Base-by-base conservation (phyloP, 2,113 vertebrate genomes). In the Anguilla japonica region DNA sequence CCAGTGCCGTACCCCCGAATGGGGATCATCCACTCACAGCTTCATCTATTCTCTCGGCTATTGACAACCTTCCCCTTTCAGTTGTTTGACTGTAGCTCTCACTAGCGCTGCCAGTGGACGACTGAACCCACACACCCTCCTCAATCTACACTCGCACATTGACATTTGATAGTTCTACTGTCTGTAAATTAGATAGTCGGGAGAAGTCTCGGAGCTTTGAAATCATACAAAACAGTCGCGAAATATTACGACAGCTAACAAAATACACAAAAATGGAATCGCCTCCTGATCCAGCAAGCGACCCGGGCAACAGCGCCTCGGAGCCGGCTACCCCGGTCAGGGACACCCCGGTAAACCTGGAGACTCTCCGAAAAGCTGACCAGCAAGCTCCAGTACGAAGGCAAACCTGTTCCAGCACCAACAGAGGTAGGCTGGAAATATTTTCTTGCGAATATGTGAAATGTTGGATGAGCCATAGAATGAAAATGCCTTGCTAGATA, bases 251-350 rank as follows among this genome's bases (percentile, higher is more conserved):
- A 75, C 53, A 80, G 26, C 83, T 50, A 85, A 71, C 53, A 82
- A 18, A 81, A 46, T 79, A 22, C 56, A 84, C 41, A n/a, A 94
- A 94, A 92, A 97, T 97, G 97, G 97, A 97, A 93, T 94, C 96
- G 89, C 93, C 94, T 93, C 95, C 94, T 90, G 95, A 96, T 92
- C 93, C 95, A 81, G 92, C 88, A 91, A 95, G 92, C 92, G 95
- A 91, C 82, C 85, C 93, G 94, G 93, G 92, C 91, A 95, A 93
- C 93, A 95, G 95, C 92, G 91, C 91, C 93, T 91, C 95, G 85
- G 95, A 95, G 88, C 91, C 95, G 92, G 94, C 92, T 82, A 88
- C 94, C 85, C 91, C 93, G 88, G 91, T 92, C 91, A 88, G 91
- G 89, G 95, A 95, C 91, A 91, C 93, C 88, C 93, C 95, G 94